Evolutionary conservation across 2,888 invertebrate genomes (phyloP), one percentile per base, ranked within the genome.

Genomic region (Aporophyla lueneburgensis): DNA sequence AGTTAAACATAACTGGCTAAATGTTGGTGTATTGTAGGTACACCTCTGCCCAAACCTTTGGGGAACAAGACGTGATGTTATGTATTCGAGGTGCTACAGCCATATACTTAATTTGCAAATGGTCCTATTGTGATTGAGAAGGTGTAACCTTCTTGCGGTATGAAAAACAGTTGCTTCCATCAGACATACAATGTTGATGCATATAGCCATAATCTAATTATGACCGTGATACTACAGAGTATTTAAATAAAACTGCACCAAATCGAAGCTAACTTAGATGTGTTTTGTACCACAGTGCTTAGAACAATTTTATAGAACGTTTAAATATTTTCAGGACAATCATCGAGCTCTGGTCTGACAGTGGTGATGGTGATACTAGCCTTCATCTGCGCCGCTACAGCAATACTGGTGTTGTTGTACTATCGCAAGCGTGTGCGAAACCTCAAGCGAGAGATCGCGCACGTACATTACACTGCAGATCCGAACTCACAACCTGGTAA

Each of bases 381-480:
- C 69, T 96, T 98, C 59, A 93, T 97, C 6, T 96, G 97, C 77
- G 95, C 97, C 21, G 97, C 98, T 24, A 97, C 97, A 12, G 97
- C 97, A 0, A 95, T 97, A 24, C 96, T 98, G 0, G 96, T 97
- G 58, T 96, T 98, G 87, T 94, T 98, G 84, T 99, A 99, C 95
- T 98, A 98, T 94, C 97, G 98, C 87, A 97, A 98, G 83, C 97
- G 98, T 67, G 98, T 99, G 33, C 97, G 97, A 43, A 98, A 98
- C 94, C 97, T 99, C 40, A 99, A 99, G 94, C 97, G 98, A 46
- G 99, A 99, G 95, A 98, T 99, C 73, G 98, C 98, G 5, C 98
- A 98, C 91, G 99, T 98, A 43, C 98, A 98, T 89, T 99, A 99
- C 91, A 98, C 98, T 49, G 98, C 98, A 9, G 98, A 99, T 91